Base-by-base conservation (phyloP, 1,140 invertebrate genomes). In the Chironomus striatipennis region DNA sequence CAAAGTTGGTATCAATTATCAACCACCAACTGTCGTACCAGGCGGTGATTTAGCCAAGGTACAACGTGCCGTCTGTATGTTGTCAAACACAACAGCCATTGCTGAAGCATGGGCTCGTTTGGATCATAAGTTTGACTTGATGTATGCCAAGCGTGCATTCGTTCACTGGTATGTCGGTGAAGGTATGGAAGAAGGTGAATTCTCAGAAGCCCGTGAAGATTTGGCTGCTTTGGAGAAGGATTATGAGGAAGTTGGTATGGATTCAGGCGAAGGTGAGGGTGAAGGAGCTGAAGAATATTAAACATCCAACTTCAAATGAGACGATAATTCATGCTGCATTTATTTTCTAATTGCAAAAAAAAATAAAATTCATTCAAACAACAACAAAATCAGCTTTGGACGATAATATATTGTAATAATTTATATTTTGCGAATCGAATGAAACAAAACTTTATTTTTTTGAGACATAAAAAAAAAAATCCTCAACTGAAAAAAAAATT, bases 141-240 rank as follows among this genome's bases (percentile, higher is more conserved):
- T 87, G 91, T 93, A 91, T 83, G 89, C 90, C 80, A 94, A 94
- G 85, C 85, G 91, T 76, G 92, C 92, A 64, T 94, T 94, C 79
- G 90, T 94, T 20, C 92, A 94, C 80, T 94, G 92, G 91, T 92
- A 91, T 79, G 90, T 93, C 18, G 90, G 91, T 76, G 92, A 94
- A 85, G 91, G 92, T 80, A 93, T 93, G 91, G 91, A 94, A 81
- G 90, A 93, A 82, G 90, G 90, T 67, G 92, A 93, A 83, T 95
- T 95, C 84, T 90, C 88, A 3, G 93, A 95, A 82, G 93, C 93
- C 72, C 87, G 92, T 78, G 93, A 95, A 83, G 93, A 94, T 87
- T 84, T 94, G 79, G 91, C 92, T 67, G 91, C 91, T 15, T 84
- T 93, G 6, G 90, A 94, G 84, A 93, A 92, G 82, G 92, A 94